phyloP scores from a whole-genome alignment of 2,797 vertebrate species.

The Pipistrellus nathusii region DNA sequence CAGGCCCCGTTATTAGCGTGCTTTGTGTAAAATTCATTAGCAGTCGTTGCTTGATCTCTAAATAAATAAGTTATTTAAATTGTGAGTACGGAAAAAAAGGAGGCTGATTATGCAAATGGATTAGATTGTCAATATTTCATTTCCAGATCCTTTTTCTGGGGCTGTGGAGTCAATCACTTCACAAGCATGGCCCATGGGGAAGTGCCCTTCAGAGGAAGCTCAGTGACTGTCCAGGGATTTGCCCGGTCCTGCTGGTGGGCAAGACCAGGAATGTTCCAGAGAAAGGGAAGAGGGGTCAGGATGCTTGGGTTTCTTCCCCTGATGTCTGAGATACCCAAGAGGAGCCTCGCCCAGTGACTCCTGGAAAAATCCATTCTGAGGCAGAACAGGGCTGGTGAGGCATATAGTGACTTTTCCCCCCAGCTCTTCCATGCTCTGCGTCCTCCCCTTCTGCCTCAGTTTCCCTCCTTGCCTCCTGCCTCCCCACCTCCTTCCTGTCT shows the following conservation, averaged over 20 bases:
- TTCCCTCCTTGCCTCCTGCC: background rate
- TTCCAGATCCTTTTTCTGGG: slow-evolving; percentile 85
- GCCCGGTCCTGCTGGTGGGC: slow-evolving; percentile 53
- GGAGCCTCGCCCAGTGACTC: background rate
- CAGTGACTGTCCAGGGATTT: background rate
- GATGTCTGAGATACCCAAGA: background rate
- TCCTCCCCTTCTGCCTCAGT: background rate
- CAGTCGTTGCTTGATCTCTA: slow-evolving; percentile 89
- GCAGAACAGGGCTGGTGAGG: background rate
- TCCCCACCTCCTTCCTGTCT: background rate
- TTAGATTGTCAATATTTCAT: slow-evolving; percentile 89
- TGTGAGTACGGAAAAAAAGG: slow-evolving; percentile 82
- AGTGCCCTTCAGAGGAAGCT: background rate
- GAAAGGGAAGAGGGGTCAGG: background rate
- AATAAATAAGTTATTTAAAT: slow-evolving; percentile 91
- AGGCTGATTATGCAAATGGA: slow-evolving; percentile 91
- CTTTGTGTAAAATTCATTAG: slow-evolving; percentile 91
- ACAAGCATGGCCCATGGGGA: slow-evolving; percentile 76
- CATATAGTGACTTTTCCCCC: background rate
- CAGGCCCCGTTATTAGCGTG: slow-evolving; percentile 88
- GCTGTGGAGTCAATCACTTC: slow-evolving; percentile 80
- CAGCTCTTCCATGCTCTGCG: background rate
- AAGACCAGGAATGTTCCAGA: background rate
- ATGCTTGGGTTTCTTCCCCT: background rate
- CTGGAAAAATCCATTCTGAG: background rate